Evolutionary conservation across 2,113 vertebrate genomes (phyloP).

Genomic region (Colaptes auratus): DNA sequence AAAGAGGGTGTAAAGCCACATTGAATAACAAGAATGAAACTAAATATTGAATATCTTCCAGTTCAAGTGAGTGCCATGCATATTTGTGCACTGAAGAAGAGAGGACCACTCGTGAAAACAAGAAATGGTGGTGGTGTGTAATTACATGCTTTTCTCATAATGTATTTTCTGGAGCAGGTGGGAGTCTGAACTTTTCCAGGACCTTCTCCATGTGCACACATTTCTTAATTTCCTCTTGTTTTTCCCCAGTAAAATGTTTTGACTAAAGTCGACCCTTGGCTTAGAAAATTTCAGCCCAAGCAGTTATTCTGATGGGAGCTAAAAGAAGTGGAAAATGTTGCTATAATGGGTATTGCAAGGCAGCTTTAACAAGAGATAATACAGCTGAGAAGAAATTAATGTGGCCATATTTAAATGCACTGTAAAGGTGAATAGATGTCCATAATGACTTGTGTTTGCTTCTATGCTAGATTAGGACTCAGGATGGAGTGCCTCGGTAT

Average conservation of each 20-base stretch:
- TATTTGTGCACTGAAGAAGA: neutral
- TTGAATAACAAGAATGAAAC: neutral
- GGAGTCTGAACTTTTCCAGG: neutral
- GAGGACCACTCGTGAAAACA: neutral
- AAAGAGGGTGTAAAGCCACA: neutral
- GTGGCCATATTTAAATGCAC: neutral
- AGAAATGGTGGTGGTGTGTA: neutral
- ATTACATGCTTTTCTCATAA: constrained; percentile 1
- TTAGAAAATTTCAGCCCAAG: neutral
- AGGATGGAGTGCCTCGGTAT: neutral
- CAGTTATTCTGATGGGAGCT: neutral
- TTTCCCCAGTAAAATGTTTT: neutral
- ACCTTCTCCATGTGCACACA: neutral
- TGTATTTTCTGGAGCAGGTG: neutral
- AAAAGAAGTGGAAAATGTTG: neutral
- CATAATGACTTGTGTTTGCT: neutral
- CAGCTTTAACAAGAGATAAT: neutral
- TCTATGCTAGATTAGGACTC: neutral
- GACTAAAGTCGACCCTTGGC: neutral
- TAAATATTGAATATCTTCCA: neutral
- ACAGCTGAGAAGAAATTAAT: neutral
- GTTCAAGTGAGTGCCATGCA: neutral
- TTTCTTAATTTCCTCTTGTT: neutral
- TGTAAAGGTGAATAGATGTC: neutral
- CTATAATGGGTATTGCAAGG: neutral